Percentiles rank a stretch among this genome's conserved stretches.
These are phyloP conservation scores for Gadopsis marmoratus DNA, from an alignment of 2,797 vertebrate genomes.

Conservation along the genomic window DNA sequence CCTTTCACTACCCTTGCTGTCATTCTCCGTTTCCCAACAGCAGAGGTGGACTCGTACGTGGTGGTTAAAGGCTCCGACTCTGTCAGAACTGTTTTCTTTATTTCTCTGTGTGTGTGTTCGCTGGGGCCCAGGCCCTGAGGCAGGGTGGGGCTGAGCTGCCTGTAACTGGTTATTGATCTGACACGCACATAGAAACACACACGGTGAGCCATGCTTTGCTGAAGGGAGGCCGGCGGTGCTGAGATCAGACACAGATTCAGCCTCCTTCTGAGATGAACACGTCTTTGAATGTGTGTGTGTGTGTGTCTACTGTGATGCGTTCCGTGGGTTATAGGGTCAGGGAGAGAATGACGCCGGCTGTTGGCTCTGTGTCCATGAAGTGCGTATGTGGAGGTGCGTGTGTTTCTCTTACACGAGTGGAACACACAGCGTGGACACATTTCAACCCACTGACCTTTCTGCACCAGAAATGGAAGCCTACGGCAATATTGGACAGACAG, in stretches of 20 bases:
- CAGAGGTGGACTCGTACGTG: conserved; percentile 24
- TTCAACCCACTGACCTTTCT: conserved; percentile 52
- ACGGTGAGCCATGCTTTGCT: conserved; percentile 32
- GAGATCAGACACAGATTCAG: conserved; percentile 59
- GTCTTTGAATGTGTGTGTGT: conserved; percentile 49
- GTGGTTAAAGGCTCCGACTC: conserved; percentile 38
- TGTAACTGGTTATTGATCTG: conserved; percentile 76
- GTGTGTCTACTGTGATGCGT: conserved; percentile 6
- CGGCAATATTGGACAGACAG: neutral
- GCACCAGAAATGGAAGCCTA: conserved; percentile 23
- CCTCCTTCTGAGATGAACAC: conserved; percentile 53
- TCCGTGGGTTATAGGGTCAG: conserved; percentile 13
- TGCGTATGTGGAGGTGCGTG: conserved; percentile 6
- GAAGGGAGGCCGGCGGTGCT: conserved; percentile 49
- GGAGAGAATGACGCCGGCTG: conserved; percentile 47
- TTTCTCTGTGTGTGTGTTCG: conserved; percentile 12
- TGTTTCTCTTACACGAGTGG: neutral
- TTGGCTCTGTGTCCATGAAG: conserved; percentile 5
- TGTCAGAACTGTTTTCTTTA: conserved; percentile 18
- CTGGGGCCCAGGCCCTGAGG: conserved; percentile 36
- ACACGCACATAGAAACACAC: conserved; percentile 23
- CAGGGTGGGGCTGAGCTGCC: conserved; percentile 53
- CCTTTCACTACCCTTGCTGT: neutral
- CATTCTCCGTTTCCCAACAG: conserved; percentile 11
- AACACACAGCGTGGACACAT: conserved; percentile 11